Base-by-base conservation (phyloP, 2,888 invertebrate species). In the Aelia acuminata region DNA sequence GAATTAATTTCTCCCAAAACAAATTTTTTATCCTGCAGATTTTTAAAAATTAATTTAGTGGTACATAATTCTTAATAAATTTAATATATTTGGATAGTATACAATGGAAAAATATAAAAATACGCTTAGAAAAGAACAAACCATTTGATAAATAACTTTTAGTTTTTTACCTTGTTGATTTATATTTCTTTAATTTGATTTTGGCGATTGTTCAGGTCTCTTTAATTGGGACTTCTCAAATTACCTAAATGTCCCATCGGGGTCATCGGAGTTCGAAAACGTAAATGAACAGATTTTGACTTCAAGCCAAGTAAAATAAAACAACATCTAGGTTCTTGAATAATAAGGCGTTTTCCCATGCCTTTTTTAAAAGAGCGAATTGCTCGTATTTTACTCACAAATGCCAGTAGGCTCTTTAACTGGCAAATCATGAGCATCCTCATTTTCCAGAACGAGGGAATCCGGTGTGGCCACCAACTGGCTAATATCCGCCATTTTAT, bases 381-480 rank as follows among this genome's bases (percentile, higher is more conserved):
- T 35, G 63, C 35, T 35, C 26, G 63, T 70, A 35, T 80, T 43
- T 80, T 80, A 47, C 80, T 7, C 15, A 13, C 80, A 80, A 80
- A 35, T 70, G 63, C 4, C 63, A 35, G 80, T 80, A 80, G 80
- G 80, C 43, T 47, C n/a, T 80, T 43, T 47, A 80, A 47, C 53
- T 53, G 57, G 26, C 57, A 31, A 85, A 85, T 85, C 85, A 53
- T 49, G 31, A n/a, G 43, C 85, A 85, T 85, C 85, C 85, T 85
- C 53, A 85, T 85, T 85, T 85, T 50, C 0, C 43, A 20, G 49
- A 84, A 84, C 31, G 18, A 48, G 50, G 39, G 85, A 85, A 85
- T 85, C 53, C 85, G 39, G 50, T 85, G 43, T 43, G 80, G 80
- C 80, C 43, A 47, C 39, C 63, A 35, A 35, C 63, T 35, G 63